Evolutionary conservation across 2,797 vertebrate genomes (phyloP).

Genomic region (Lemur catta): DNA sequence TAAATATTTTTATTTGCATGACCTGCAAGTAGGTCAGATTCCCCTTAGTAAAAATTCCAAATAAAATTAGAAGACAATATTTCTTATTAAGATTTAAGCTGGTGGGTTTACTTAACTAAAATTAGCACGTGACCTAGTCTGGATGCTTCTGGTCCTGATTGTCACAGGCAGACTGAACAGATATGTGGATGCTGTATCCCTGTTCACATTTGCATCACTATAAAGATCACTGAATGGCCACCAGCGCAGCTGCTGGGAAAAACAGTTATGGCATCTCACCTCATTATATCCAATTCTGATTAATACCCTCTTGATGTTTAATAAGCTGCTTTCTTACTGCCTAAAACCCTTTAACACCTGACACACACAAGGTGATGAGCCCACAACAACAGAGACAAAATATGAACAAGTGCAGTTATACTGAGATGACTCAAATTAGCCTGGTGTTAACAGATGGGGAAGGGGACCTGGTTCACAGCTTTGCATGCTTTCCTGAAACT

Average conservation of each 20-base stretch:
- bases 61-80: background rate
- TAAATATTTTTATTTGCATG: background rate
- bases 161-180: background rate
- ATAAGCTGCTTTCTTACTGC: background rate
- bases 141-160: background rate
- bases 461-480: background rate
- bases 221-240: background rate
- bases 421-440: slow-evolving; percentile 56
- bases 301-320: background rate
- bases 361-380: background rate
- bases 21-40: background rate
- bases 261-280: background rate
- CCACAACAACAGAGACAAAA: slow-evolving; percentile 60
- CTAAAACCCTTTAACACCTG: background rate
- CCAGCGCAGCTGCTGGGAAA: background rate
- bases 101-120: background rate
- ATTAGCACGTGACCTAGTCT: background rate
- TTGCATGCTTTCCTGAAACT: slow-evolving; percentile 40
- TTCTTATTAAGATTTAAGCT: background rate
- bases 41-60: background rate
- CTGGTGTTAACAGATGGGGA: slow-evolving; percentile 39
- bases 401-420: slow-evolving; percentile 43
- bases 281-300: background rate
- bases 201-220: background rate
- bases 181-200: fast-evolving